Evolutionary conservation across 2,113 vertebrate genomes (phyloP), one percentile per base, ranked within the genome.

Genomic region (Prietella phreatophila): DNA sequence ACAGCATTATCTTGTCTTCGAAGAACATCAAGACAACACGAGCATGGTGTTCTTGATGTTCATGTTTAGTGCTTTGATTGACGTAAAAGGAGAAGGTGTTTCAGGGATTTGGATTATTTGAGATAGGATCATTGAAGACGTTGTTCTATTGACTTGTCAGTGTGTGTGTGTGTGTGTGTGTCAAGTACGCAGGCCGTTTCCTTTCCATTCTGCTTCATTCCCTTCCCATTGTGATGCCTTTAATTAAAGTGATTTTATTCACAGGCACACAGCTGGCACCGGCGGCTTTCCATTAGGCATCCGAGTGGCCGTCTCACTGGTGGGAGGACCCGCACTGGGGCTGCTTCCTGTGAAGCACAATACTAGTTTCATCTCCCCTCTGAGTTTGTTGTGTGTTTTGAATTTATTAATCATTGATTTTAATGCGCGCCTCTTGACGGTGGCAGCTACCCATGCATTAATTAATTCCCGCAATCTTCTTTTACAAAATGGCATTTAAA

Each of bases 331-430:
- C 91, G 92, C 94, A 90, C 94, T 93, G 94, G 94, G 94, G 93
- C 94, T 86, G 93, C 94, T 95, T 95, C 94, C 95, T 93, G 93
- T 92, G 93, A 94, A 92, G 94, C 93, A 88, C 94, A 94, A 95
- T 95, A 93, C 93, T 94, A 95, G 93, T 95, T 95, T 95, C 93
- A 94, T 95, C 93, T 96, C 95, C 95, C 95, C 94, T 94, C 94
- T 95, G 95, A 96, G 94, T 95, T 95, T 95, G 95, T 95, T 96
- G 95, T 96, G 94, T 96, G 95, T 96, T 96, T 95, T 95, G 95
- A 96, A 96, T 96, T 96, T 95, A 96, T 96, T 95, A 96, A 96
- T 95, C 94, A 95, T 95, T 95, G 95, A 96, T 96, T 96, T 96
- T 95, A 95, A 96, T 96, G 95, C 91, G 92, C 83, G 95, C 94